Conservation (phyloP, 2,797 vertebrate genomes). For the Leucoraja ocellata region DNA sequence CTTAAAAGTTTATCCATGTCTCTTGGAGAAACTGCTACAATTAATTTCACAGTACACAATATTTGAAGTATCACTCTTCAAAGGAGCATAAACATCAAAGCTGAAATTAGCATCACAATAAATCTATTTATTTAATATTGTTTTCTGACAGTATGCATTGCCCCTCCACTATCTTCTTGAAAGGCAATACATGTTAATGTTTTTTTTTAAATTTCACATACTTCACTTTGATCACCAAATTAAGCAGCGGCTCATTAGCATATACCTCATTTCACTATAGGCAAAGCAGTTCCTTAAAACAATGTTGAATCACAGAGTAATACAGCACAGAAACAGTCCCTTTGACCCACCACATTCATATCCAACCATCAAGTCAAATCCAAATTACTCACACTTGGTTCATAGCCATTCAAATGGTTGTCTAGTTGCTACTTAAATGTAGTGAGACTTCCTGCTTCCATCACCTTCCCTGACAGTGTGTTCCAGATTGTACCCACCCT, state of each 20-base stretch:
- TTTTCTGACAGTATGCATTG: neutral
- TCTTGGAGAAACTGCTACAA: neutral
- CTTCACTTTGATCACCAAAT: conserved; percentile 9
- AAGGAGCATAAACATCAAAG: neutral
- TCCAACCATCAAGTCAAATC: too few species aligned
- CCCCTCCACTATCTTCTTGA: neutral
- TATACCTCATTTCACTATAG: neutral
- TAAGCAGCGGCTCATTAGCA: neutral
- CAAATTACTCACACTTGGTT: too few species aligned
- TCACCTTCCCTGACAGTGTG: too few species aligned
- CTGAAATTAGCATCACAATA: neutral
- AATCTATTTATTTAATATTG: conserved; percentile 3
- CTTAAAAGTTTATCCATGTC: neutral
- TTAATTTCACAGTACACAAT: neutral
- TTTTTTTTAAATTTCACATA: neutral
- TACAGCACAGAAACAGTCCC: too few species aligned
- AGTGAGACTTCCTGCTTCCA: too few species aligned
- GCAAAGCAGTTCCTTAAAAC: neutral
- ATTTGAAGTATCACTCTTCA: neutral
- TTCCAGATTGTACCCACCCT: too few species aligned
- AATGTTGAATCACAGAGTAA: too few species aligned
- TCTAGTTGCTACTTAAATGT: too few species aligned
- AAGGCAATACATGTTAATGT: neutral
- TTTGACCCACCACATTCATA: too few species aligned
- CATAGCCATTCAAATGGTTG: too few species aligned